Percentiles rank a stretch among this genome's conserved stretches.
Conservation (phyloP, 2,797 vertebrate genomes). For the Amblyopsis hoosieri region DNA sequence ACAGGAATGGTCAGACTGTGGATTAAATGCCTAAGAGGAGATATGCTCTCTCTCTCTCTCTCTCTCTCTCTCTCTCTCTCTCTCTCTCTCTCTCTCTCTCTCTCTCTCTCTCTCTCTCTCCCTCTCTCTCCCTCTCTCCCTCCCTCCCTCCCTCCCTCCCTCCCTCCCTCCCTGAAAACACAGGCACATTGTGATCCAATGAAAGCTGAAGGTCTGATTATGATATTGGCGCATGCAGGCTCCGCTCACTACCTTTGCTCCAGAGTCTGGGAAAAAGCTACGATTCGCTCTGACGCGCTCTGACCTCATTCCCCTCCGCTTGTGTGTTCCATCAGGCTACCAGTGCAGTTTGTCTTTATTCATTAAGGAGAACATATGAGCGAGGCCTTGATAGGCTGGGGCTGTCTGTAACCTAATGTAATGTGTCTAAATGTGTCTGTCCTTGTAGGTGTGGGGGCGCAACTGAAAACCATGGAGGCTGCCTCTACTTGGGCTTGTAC, state of each 20-base stretch:
- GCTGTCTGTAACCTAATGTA: slow-evolving; percentile 41
- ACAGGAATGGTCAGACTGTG: no score
- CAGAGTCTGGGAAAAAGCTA: neutral
- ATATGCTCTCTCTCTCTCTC: neutral
- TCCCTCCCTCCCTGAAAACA: neutral
- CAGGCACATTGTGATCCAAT: neutral
- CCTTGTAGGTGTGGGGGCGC: slow-evolving; percentile 46
- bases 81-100: no score
- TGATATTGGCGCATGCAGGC: neutral
- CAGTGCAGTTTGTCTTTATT: slow-evolving; percentile 48
- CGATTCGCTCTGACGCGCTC: neutral
- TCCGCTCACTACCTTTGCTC: no score
- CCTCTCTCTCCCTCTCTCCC: no score
- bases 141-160: no score
- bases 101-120: no score
- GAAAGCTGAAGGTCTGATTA: neutral
- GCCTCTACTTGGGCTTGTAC: slow-evolving; percentile 36
- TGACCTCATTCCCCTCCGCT: neutral
- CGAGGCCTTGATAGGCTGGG: slow-evolving; percentile 47
- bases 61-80: no score
- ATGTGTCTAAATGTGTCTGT: slow-evolving; percentile 56
- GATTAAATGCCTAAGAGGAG: no score
- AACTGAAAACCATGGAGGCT: slow-evolving; percentile 45
- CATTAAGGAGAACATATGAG: slow-evolving; percentile 48
- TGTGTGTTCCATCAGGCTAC: slow-evolving; percentile 36